Evolutionary conservation across 35 echinoderm and acorn worm species (phyloP), one percentile per base, ranked within the genome.

Genomic region (Nesometra sesokonis): DNA sequence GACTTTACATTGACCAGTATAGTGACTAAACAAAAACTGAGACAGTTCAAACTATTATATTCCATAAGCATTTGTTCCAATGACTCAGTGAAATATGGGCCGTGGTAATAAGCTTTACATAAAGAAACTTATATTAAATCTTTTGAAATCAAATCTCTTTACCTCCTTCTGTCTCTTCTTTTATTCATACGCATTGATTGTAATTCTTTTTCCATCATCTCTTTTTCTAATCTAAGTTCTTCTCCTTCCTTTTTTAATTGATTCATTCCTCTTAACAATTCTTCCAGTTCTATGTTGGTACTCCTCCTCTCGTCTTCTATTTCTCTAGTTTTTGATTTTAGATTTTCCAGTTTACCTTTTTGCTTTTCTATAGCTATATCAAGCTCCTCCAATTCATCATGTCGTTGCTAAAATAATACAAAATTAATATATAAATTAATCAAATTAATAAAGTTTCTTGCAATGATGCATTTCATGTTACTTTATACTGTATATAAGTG

Each of bases 381-480:
- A 0, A 96, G 57, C 0, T 80, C 87, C 37, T 96, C 90, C 30
- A 96, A 88, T 39, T 96, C 93, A 35, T 87, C 88, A 46, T 82
- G 47, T 47, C 84, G 86, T 3, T 84, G 46, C 93, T 96, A 46
- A 15, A 37, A 67, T 19, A 67, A 19, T 43, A 7, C 39, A 43
- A 9, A n/a, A n/a, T n/a, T n/a, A n/a, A n/a, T n/a, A n/a, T n/a
- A n/a, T n/a, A n/a, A n/a, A n/a, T n/a, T n/a, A n/a, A n/a, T n/a
- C n/a, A n/a, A n/a, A n/a, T n/a, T n/a, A n/a, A n/a, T n/a, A n/a
- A n/a, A n/a, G n/a, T n/a, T n/a, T n/a, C n/a, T n/a, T n/a, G n/a
- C n/a, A n/a, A n/a, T n/a, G n/a, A n/a, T n/a, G n/a, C n/a, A n/a
- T n/a, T n/a, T n/a, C n/a, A n/a, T n/a, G n/a, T n/a, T n/a, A n/a